These are phyloP conservation scores for Poicephalus meyeri DNA, from an alignment of 2,113 vertebrate species.

Conservation along the genomic window DNA sequence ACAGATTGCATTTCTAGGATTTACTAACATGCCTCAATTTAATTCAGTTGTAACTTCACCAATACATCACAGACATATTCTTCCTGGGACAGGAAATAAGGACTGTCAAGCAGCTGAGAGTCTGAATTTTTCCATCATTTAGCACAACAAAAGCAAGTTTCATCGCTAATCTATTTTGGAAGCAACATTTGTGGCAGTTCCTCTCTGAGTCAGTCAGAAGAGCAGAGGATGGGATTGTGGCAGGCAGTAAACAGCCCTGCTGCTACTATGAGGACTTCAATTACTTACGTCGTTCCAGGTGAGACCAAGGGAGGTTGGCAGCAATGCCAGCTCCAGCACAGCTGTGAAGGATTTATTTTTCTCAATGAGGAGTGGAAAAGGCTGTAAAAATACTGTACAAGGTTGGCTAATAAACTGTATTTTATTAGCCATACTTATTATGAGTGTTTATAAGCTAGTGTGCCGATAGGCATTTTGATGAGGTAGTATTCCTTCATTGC, in stretches of 20 bases:
- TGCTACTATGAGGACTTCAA: slow-evolving; percentile 28
- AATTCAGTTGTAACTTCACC: too few relatives aligned
- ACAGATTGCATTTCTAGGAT: too few relatives aligned
- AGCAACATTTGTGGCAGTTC: not conserved
- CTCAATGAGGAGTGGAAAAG: slow-evolving; percentile 29
- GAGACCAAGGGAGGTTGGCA: slow-evolving; percentile 28
- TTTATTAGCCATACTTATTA: slow-evolving; percentile 53
- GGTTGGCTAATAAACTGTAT: slow-evolving; percentile 38
- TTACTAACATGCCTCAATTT: too few relatives aligned
- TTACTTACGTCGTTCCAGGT: slow-evolving; percentile 37
- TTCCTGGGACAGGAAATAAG: not conserved
- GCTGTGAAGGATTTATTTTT: slow-evolving; percentile 47
- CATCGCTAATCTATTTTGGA: not conserved
- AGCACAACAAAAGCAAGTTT: not conserved
- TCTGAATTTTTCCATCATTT: not conserved
- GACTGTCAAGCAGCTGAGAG: not conserved
- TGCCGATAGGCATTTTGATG: slow-evolving; percentile 36
- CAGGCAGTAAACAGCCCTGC: slow-evolving; percentile 18
- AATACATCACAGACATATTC: too few relatives aligned
- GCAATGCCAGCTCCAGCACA: not conserved
- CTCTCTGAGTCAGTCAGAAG: not conserved
- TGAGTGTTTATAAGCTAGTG: slow-evolving; percentile 22
- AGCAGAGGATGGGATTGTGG: not conserved
- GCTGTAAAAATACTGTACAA: slow-evolving; percentile 24
- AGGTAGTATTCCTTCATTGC: slow-evolving; percentile 21